Evolutionary conservation across 1,140 invertebrate genomes (phyloP).

Genomic region (Steinernema khuongi): DNA sequence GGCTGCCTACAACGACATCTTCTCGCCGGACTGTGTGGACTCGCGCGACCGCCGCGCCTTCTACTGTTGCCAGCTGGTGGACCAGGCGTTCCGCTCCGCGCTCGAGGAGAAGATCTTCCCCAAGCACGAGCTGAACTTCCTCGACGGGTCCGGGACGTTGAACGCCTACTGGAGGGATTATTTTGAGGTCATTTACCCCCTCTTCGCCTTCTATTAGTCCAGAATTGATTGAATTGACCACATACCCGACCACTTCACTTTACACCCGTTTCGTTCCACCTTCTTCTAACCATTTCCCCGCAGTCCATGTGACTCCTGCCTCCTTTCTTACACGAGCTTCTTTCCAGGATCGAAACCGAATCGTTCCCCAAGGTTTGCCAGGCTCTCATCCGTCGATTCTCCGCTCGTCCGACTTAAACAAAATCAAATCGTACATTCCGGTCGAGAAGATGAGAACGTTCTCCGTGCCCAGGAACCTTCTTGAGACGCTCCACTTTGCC

Average conservation of each 20-base stretch:
- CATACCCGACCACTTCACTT: too few relatives aligned
- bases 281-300: background rate
- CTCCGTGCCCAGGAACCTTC: conserved; percentile 2
- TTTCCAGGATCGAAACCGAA: conserved; percentile 3
- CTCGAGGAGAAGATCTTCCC: conserved; percentile 24
- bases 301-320: conserved; percentile 3
- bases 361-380: conserved; percentile 23
- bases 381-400: conserved; percentile 26
- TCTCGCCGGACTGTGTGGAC: conserved; percentile 24
- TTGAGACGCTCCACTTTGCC: conserved; percentile 21
- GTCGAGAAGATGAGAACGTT: conserved; percentile 17
- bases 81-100: conserved; percentile 12
- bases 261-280: too few relatives aligned
- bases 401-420: background rate
- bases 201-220: background rate
- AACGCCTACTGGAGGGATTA: conserved; percentile 19
- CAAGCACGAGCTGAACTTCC: conserved; percentile 18
- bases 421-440: background rate
- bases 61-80: conserved; percentile 37
- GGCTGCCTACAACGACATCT: conserved; percentile 34
- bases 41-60: conserved; percentile 25
- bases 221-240: background rate
- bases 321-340: conserved; percentile 4
- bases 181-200: conserved; percentile 2
- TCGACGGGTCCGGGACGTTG: conserved; percentile 14